Evolutionary conservation across 1,140 invertebrate genomes (phyloP), one percentile per base, ranked within the genome.

Genomic region (Drosophila ogumai): DNA sequence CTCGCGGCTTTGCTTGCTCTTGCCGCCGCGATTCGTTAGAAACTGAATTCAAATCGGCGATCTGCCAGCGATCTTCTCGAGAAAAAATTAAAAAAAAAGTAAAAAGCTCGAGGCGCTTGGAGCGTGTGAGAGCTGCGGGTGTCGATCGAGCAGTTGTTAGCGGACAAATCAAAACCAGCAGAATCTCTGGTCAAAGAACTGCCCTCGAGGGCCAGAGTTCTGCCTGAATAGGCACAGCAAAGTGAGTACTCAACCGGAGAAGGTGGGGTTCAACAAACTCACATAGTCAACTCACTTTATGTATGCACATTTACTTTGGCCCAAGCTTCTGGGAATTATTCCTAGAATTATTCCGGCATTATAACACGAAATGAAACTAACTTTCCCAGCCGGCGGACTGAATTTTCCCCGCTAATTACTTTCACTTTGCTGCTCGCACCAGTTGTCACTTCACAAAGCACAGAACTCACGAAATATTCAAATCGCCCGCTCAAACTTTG

Each of bases 401-500:
- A 41, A 40, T 43, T 78, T 82, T 22, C 55, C 31, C 17, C 47
- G 43, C 44, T 73, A 65, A 74, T 82, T 69, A 79, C 59, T 81
- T 73, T 82, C 75, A 81, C 64, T 76, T 58, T 67, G 31, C 47
- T 58, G 68, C 49, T 66, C 38, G 36, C 40, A 69, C 38, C 75
- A 57, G 66, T 78, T 78, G 75, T 64, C 75, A 78, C 56, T 76
- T 76, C 56, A 28, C 75, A 46, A 28, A 28, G 64, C 34, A 34
- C 69, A 22, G 34, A 54, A 36, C 9, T 9, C 52, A 36, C 52
- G 38, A 38, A 54, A 80, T 64, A 88, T 87, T 82, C 84, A 88
- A 88, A 88, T 84, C 57, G 50, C 64, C 47, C 54, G 55, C 65
- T 57, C 31, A 88, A 88, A 90, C 72, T 88, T 87, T 84, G 84